A percentile compares a stretch with the other conserved stretches of the same genome.
These are phyloP conservation scores for Lasiurus borealis DNA, from an alignment of 2,113 vertebrate species.

Conservation along the genomic window DNA sequence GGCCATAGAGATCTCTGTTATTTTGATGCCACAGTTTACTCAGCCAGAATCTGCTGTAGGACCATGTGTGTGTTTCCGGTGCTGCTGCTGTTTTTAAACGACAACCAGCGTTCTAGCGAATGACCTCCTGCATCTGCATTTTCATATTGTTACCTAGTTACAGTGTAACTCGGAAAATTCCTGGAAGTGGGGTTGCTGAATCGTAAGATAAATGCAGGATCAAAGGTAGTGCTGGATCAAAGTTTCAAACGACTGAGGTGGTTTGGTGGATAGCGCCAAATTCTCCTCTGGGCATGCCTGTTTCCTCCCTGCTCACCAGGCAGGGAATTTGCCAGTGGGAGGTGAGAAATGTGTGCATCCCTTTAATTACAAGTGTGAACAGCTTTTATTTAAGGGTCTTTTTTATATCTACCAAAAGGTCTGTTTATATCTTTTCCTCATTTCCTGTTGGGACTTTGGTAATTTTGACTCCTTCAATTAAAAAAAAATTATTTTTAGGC, in stretches of 20 bases:
- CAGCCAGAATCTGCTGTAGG: background rate
- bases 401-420: background rate
- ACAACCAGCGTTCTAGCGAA: background rate
- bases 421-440: background rate
- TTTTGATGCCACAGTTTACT: background rate
- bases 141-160: slow-evolving; percentile 30
- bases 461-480: background rate
- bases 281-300: background rate
- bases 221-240: background rate
- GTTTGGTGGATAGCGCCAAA: background rate
- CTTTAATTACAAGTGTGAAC: background rate
- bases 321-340: background rate
- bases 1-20: background rate
- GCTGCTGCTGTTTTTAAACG: background rate
- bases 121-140: background rate
- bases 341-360: background rate
- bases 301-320: background rate
- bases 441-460: background rate
- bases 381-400: background rate
- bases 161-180: slow-evolving; percentile 23
- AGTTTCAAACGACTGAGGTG: background rate
- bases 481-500: background rate
- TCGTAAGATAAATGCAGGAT: background rate
- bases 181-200: background rate
- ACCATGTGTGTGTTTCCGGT: background rate